Conservation (phyloP, 2,113 vertebrate species). For the Brevimyrus niger region DNA sequence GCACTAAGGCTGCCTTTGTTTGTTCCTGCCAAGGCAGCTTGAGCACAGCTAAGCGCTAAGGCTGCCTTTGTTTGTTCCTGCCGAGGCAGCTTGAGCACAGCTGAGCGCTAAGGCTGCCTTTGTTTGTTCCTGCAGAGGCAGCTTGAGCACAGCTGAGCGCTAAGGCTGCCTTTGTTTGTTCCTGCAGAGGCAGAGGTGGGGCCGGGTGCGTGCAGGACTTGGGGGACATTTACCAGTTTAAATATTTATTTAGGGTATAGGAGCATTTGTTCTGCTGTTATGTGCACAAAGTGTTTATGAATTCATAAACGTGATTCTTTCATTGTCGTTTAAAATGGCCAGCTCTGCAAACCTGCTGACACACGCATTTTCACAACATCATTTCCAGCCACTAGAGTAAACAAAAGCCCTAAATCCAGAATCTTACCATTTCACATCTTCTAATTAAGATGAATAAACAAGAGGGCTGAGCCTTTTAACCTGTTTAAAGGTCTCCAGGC, state of each 20-base stretch:
- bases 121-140: neutral
- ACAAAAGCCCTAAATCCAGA: neutral
- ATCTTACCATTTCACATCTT: neutral
- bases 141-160: neutral
- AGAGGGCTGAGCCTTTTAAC: neutral
- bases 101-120: neutral
- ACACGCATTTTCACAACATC: neutral
- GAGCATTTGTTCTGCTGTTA: neutral
- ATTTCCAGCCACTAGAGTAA: neutral
- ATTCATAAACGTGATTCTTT: neutral
- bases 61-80: neutral
- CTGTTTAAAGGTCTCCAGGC: neutral
- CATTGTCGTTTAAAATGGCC: constrained; percentile 1
- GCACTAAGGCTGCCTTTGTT: neutral
- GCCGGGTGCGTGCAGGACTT: neutral
- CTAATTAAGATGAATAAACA: neutral
- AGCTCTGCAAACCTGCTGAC: neutral
- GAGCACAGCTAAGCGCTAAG: neutral
- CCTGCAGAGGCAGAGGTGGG: neutral
- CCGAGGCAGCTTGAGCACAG: neutral
- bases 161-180: neutral
- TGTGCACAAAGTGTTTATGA: neutral
- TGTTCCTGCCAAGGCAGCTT: too few relatives aligned
- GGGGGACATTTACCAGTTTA: constrained; percentile 5
- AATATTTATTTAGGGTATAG: constrained; percentile 20